Base-by-base conservation (phyloP, 1,140 invertebrate species). In the Micrasema minimum region DNA sequence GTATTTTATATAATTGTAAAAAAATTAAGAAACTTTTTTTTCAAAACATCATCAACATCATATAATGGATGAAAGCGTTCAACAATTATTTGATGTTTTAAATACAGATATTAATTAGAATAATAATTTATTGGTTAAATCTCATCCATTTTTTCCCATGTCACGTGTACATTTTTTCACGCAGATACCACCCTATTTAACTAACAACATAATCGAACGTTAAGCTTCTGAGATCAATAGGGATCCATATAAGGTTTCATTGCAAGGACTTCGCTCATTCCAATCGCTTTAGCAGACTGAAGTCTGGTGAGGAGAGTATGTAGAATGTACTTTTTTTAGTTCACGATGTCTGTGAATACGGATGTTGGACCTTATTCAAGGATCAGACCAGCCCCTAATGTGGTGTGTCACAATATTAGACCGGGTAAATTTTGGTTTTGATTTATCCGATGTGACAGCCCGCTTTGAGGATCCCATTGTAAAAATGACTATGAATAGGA, bases 331-430 rank as follows among this genome's bases (percentile, higher is more conserved):
- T n/a, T n/a, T n/a, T n/a, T n/a, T n/a, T n/a, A n/a, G n/a, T n/a
- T n/a, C 11, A 43, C 16, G 12, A 14, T 43, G 41, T 43, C 41
- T 43, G 41, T 12, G 41, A n/a, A 31, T 4, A 31, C 26, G 7
- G 26, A 7, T 7, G 7, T 51, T 22, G 20, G 35, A 38, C 55
- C n/a, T 37, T 11, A 31, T 31, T 31, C 3, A 31, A 31, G 7
- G 26, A 31, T 31, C 26, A 31, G 26, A 31, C 7, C 26, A 31
- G 20, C 18, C 41, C 10, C 43, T 37, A n/a, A 37, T 64, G 41
- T 22, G 61, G 61, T 6, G 35, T 26, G 61, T 64, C 61, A 64
- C 16, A 64, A 64, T 64, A 64, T 64, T 64, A 41, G 41, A 46
- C n/a, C 57, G 46, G 61, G 41, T 59, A 59, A 59, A 59, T 59